Conservation (phyloP, 35 echinoderm and acorn worm genomes). For the Lytechinus pictus region DNA sequence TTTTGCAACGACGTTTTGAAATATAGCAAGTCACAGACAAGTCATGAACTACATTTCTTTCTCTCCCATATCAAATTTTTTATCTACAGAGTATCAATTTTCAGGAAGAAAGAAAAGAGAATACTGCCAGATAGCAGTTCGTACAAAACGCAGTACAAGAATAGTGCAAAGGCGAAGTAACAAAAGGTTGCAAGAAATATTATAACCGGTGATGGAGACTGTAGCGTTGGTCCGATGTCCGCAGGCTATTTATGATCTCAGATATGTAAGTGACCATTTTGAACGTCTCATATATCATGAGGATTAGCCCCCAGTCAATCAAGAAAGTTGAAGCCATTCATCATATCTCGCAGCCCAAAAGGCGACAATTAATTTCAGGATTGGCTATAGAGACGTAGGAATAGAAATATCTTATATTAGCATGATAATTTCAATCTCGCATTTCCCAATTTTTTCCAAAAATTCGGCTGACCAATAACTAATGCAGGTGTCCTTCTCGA, state of each 20-base stretch:
- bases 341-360: not conserved
- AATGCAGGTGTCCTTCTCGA: not conserved
- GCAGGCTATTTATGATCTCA: not conserved
- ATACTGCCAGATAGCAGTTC: too few relatives aligned
- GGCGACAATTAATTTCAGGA: conserved; percentile 11
- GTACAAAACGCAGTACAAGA: not conserved
- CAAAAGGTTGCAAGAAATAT: not conserved
- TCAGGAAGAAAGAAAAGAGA: too few relatives aligned
- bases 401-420: not conserved
- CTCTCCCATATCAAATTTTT: too few relatives aligned
- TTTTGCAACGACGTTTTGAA: too few relatives aligned
- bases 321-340: conserved; percentile 3
- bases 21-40: too few relatives aligned
- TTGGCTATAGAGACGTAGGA: not conserved
- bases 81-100: too few relatives aligned
- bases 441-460: not conserved
- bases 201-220: not conserved
- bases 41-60: too few relatives aligned
- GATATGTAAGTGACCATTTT: conserved; percentile 19
- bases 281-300: not conserved
- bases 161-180: not conserved
- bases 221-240: conserved; percentile 7
- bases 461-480: not conserved
- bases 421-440: not conserved
- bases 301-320: not conserved